Evolutionary conservation across 2,888 invertebrate species (phyloP).

Genomic region (Schrankia costaestrigalis): DNA sequence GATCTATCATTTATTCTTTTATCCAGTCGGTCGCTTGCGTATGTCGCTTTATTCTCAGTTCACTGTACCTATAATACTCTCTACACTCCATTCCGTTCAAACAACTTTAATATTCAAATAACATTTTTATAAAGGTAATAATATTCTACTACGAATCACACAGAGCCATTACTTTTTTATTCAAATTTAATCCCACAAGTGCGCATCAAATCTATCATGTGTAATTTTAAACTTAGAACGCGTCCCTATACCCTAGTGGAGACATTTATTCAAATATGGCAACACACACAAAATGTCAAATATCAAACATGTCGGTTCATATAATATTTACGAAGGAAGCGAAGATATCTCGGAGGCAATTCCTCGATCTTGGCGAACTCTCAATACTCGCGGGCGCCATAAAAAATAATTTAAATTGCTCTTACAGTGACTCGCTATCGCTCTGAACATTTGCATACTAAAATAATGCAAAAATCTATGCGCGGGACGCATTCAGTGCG

Average conservation of each 20-base stretch:
- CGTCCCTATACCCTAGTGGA: slow-evolving; percentile 27
- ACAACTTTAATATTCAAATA: no score
- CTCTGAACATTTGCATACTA: slow-evolving; percentile 77
- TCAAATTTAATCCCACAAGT: slow-evolving; percentile 16
- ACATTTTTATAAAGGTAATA: no score
- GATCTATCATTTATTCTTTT: slow-evolving; percentile 21
- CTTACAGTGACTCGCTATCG: slow-evolving; percentile 76
- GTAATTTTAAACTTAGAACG: slow-evolving; percentile 34
- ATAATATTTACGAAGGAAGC: slow-evolving; percentile 64
- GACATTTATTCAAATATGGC: slow-evolving; percentile 38
- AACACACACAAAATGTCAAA: slow-evolving; percentile 25
- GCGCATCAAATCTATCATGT: slow-evolving; percentile 26
- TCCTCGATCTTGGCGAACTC: slow-evolving; percentile 60
- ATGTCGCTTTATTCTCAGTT: no score
- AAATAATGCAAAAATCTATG: slow-evolving; percentile 81
- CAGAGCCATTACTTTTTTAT: slow-evolving; percentile 10
- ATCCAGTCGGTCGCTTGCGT: background rate
- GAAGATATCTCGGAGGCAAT: slow-evolving; percentile 50
- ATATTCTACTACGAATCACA: slow-evolving; percentile 4
- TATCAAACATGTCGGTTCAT: slow-evolving; percentile 56
- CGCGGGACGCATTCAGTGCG: slow-evolving; percentile 59
- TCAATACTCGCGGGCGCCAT: slow-evolving; percentile 79
- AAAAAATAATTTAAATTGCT: slow-evolving; percentile 82
- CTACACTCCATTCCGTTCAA: no score
- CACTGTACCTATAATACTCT: no score